Evolutionary conservation across 2,113 vertebrate genomes (phyloP).

Genomic region (Kryptolebias marmoratus): DNA sequence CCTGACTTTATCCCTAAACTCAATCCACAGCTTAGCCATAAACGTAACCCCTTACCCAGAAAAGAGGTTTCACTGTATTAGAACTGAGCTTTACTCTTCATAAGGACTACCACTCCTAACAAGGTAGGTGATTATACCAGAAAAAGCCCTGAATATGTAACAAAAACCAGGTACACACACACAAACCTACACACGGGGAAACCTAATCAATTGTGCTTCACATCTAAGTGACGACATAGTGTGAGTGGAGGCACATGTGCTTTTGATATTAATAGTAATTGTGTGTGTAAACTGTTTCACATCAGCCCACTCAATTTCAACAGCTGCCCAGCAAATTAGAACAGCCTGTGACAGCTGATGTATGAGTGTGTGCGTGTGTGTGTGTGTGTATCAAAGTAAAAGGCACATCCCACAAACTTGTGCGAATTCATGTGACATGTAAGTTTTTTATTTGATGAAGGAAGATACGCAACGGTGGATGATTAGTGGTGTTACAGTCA

Average conservation of each 20-base stretch:
- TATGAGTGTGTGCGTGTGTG: constrained; percentile 36
- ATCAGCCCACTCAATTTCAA: constrained; percentile 72
- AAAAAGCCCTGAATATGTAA: too few relatives aligned
- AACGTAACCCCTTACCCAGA: too few relatives aligned
- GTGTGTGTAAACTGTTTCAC: constrained; percentile 83
- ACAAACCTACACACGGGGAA: constrained; percentile 43
- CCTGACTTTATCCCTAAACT: too few relatives aligned
- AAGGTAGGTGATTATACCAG: too few relatives aligned
- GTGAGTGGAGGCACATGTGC: constrained; percentile 75
- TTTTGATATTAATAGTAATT: constrained; percentile 83
- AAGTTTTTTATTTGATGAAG: constrained; percentile 25
- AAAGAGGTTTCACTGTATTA: too few relatives aligned
- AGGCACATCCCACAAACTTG: constrained; percentile 11
- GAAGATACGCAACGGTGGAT: constrained; percentile 60
- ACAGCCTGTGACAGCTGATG: constrained; percentile 71
- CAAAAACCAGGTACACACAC: background rate
- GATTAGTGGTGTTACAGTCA: constrained; percentile 54
- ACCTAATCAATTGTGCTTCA: constrained; percentile 81
- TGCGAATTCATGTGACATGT: constrained; percentile 27
- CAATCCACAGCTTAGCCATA: too few relatives aligned
- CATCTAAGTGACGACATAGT: constrained; percentile 64
- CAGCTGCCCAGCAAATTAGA: constrained; percentile 81
- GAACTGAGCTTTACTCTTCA: too few relatives aligned
- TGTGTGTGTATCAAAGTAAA: constrained; percentile 15
- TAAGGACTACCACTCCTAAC: too few relatives aligned